Evolutionary conservation across 2,113 vertebrate species (phyloP), one percentile per base, ranked within the genome.

Genomic region (Leptobrachium leishanense): DNA sequence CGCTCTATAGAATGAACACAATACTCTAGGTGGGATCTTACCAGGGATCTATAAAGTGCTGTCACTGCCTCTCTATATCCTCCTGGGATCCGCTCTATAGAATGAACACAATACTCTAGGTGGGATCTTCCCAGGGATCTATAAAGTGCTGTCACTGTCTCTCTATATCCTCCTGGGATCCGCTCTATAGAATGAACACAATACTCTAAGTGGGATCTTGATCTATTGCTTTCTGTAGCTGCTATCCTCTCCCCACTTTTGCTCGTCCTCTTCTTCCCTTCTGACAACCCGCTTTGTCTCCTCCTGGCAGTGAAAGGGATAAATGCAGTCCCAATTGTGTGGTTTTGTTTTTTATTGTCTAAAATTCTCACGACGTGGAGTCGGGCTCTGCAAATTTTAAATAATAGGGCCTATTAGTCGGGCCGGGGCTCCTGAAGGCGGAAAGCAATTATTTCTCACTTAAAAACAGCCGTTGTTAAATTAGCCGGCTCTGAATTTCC

Each of bases 401-500:
- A 74, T 74, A 74, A 54, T 10, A 20, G 55, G 57, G 5, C 0
- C 40, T 55, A 55, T 76, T 68, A 68, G 31, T 4, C 39, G 6
- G 31, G 43, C 20, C n/a, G 20, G 66, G 15, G 1, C 75, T 39
- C 75, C 75, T 57, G 65, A 75, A 40, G 73, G 50, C 5, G 13
- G 41, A 5, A n/a, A 15, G 13, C 43, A 68, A 68, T 76, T 76
- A 57, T 59, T 68, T 59, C 11, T 20, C 5, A 12, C 44, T 31
- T 15, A n/a, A 40, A 31, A 43, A 5, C 55, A 13, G 41, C 10
- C 10, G 41, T 15, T 59, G 54, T 69, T 70, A 69, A 77, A 44
- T 77, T 55, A n/a, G 13, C 1, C 2, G n/a, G 6, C 43, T 41
- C 5, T 50, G 62, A 9, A 54, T 41, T 40, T 66, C 62, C 6